A percentile compares a stretch with the other conserved stretches of the same genome.
Evolutionary conservation across 2,888 invertebrate genomes (phyloP).

Genomic region (Sesamia inferens): DNA sequence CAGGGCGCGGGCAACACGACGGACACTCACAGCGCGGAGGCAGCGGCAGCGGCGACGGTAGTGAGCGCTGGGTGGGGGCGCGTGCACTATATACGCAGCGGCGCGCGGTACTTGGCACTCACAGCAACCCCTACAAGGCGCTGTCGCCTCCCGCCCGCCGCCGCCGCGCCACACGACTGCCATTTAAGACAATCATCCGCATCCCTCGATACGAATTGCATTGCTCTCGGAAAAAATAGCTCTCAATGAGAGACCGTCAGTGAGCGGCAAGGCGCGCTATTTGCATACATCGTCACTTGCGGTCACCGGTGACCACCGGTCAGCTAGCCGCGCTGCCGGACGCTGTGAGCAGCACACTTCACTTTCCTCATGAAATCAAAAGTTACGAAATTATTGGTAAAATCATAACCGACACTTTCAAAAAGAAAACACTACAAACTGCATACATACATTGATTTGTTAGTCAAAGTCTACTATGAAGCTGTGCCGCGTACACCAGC

Average conservation of each 20-base stretch:
- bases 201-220: conserved; percentile 65
- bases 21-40: conserved; percentile 49
- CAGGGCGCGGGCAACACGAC: not conserved
- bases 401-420: not conserved
- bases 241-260: conserved; percentile 44
- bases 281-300: conserved; percentile 19
- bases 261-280: conserved; percentile 26
- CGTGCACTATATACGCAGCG: conserved; percentile 61
- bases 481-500: not conserved
- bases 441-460: not conserved
- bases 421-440: not conserved
- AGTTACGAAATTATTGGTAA: not conserved
- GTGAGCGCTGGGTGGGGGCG: conserved; percentile 51
- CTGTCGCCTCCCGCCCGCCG: conserved; percentile 40
- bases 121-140: conserved; percentile 65
- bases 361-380: not conserved
- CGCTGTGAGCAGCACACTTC: not conserved
- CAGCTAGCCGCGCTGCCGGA: not conserved
- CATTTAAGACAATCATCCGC: conserved; percentile 74
- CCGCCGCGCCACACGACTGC: conserved; percentile 62
- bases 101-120: conserved; percentile 58
- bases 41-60: conserved; percentile 55
- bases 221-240: conserved; percentile 70
- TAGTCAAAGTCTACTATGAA: not conserved
- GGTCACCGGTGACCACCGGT: not conserved